Evolutionary conservation across 2,113 vertebrate genomes (phyloP).

Genomic region (Brachyhypopomus occidentalis): DNA sequence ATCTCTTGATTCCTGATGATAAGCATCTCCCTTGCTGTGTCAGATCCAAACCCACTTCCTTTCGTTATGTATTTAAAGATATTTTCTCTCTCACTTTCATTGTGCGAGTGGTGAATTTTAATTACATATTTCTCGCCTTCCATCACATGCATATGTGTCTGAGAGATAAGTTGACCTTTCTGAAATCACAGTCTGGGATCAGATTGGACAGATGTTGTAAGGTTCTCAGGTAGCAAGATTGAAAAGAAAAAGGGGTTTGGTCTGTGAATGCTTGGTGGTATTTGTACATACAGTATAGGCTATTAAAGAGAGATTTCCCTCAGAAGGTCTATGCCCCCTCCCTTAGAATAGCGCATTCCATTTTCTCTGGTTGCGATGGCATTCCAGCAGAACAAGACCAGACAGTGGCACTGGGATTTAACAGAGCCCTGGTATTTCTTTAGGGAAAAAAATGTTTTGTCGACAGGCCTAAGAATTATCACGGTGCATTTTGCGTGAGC

Average conservation of each 20-base stretch:
- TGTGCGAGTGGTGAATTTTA: constrained; percentile 82
- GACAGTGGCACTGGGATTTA: constrained; percentile 62
- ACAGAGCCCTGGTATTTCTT: constrained; percentile 57
- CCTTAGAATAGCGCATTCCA: constrained; percentile 44
- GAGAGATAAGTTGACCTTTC: constrained; percentile 89
- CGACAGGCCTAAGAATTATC: constrained; percentile 57
- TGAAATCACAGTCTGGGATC: constrained; percentile 84
- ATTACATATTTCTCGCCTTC: constrained; percentile 60
- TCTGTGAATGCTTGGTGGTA: constrained; percentile 64
- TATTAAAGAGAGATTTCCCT: constrained; percentile 54
- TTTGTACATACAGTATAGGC: constrained; percentile 63
- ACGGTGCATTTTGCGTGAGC: constrained; percentile 47
- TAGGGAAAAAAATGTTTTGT: constrained; percentile 56
- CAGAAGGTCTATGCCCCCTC: not conserved
- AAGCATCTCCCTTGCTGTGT: constrained; percentile 73
- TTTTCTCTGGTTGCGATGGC: constrained; percentile 57
- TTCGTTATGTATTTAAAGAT: constrained; percentile 78
- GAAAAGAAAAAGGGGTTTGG: constrained; percentile 72
- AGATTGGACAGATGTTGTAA: constrained; percentile 83
- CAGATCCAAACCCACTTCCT: constrained; percentile 46
- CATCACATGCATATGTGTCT: constrained; percentile 79
- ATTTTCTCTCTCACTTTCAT: constrained; percentile 75
- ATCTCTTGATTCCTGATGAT: constrained; percentile 82
- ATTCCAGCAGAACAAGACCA: constrained; percentile 69
- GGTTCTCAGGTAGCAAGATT: constrained; percentile 79